These are phyloP conservation scores for Dynastes tityus DNA, from an alignment of 2,888 invertebrate species.

Conservation along the genomic window DNA sequence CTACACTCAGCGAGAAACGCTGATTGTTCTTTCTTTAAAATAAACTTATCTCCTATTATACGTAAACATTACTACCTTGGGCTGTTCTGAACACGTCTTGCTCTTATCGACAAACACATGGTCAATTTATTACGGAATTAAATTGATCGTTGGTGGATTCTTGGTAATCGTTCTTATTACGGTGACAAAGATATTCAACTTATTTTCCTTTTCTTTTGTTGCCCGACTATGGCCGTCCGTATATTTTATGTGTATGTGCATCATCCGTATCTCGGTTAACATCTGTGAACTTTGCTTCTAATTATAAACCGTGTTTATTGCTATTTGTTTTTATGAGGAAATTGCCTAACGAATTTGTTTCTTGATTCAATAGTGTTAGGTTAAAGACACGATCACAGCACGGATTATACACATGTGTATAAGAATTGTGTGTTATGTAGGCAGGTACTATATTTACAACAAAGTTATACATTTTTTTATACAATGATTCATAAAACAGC, in stretches of 20 bases:
- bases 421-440: too few relatives aligned
- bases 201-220: conserved; percentile 13
- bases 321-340: conserved; percentile 16
- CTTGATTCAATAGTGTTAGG: neutral
- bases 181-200: conserved; percentile 5
- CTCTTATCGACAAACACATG: conserved; percentile 25
- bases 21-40: conserved; percentile 46
- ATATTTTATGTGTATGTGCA: neutral
- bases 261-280: conserved; percentile 6
- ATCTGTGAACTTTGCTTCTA: conserved; percentile 45
- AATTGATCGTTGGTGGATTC: neutral
- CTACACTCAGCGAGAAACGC: conserved; percentile 34
- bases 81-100: conserved; percentile 51
- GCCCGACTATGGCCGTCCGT: neutral
- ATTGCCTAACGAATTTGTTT: conserved; percentile 12
- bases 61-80: conserved; percentile 53
- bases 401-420: neutral
- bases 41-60: conserved; percentile 48
- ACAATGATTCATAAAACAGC: too few relatives aligned
- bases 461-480: too few relatives aligned
- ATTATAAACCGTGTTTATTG: conserved; percentile 43
- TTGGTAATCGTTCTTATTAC: conserved; percentile 17
- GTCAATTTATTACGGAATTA: conserved; percentile 7
- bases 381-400: neutral
- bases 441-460: too few relatives aligned